Evolutionary conservation across 1,140 invertebrate species (phyloP), one percentile per base, ranked within the genome.

Genomic region (Homalodisca vitripennis): DNA sequence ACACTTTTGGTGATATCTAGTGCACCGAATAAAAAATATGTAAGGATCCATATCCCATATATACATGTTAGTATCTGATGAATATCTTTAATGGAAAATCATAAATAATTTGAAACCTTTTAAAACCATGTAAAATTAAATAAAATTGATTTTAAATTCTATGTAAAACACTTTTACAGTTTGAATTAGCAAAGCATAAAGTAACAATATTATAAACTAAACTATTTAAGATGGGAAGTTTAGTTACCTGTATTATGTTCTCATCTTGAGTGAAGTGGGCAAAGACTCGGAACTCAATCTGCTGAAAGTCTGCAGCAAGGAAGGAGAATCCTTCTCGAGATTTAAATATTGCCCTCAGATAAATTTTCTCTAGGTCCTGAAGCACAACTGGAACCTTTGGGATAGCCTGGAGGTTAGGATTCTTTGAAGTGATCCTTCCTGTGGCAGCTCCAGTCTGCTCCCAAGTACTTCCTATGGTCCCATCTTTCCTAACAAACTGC

Each of bases 381-480:
- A 84, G 74, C 14, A 68, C 77, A 34, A 83, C 80, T 0, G 82
- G 79, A 31, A 78, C 72, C 73, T 85, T 86, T 1, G 85, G 85
- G 53, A 87, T 81, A 20, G 83, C 81, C 75, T 87, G 86, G 57
- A 87, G 75, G 74, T 87, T 87, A 1, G 86, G 85, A 69, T 82
- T 81, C 70, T 78, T 82, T 17, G 81, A 84, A 0, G 84, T 82
- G 17, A 87, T 79, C 17, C 86, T 79, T 2, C 86, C 86, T 2
- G 85, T 87, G 1, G 82, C 84, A 22, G 85, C 82, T 14, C 83
- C 80, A 2, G 79, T 84, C 73, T 86, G 85, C 30, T 83, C 82
- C 83, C 83, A 87, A 27, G 79, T 79, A 12, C 84, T 82, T 22
- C 53, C 74, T 0, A 86, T 75, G 30, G 79, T 75, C 2, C 79